A percentile compares a stretch with the other conserved stretches of the same genome.
Conservation (phyloP, 2,797 vertebrate genomes). For the Cottoperca gobio region DNA sequence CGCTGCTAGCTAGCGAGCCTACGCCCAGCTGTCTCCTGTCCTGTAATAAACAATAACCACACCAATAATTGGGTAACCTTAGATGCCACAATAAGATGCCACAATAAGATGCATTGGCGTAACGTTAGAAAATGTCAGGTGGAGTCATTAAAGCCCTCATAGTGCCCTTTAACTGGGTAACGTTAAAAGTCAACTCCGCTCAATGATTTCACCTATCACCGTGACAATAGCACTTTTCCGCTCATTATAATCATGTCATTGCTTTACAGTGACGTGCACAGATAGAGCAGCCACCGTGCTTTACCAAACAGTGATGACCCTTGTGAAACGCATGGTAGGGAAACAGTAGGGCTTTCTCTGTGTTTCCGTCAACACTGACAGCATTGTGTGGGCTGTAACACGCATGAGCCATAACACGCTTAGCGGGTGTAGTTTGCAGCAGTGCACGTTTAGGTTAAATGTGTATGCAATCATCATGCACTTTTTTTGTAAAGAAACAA, state of each 20-base stretch:
- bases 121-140: too few relatives aligned
- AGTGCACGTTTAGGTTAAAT: neutral
- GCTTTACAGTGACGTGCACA: neutral
- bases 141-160: neutral
- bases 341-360: constrained; percentile 8
- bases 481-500: neutral
- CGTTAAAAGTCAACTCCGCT: neutral
- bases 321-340: constrained; percentile 19
- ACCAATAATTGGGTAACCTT: neutral
- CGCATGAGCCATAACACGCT: constrained; percentile 9
- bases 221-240: neutral
- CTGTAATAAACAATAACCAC: neutral
- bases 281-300: neutral
- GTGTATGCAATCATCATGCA: neutral
- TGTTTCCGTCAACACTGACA: constrained; percentile 55
- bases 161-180: neutral
- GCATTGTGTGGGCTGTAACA: constrained; percentile 32
- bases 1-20: constrained; percentile 61
- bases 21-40: constrained; percentile 61
- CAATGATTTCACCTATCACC: neutral
- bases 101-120: neutral
- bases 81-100: neutral
- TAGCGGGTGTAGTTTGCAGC: neutral
- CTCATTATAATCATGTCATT: neutral
- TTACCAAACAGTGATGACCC: neutral